phyloP scores from a whole-genome alignment of 1,140 invertebrate species.

The Bombus polaris region DNA sequence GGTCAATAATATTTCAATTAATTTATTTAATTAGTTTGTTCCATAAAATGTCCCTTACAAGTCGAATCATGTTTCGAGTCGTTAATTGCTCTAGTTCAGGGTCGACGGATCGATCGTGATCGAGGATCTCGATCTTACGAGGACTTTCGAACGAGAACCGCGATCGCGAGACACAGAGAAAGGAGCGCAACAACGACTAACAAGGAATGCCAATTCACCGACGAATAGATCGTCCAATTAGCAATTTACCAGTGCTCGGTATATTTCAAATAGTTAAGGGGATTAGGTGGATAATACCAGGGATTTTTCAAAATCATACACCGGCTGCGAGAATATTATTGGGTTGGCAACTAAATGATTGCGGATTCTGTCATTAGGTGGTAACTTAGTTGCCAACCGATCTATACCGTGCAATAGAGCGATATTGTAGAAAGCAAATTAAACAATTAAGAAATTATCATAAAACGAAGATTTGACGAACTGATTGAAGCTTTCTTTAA shows the following conservation, averaged over 20 bases:
- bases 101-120: neutral
- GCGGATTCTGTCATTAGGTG: too few species aligned
- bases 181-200: neutral
- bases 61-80: neutral
- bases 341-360: too few species aligned
- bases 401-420: too few species aligned
- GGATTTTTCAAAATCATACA: too few species aligned
- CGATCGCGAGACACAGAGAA: neutral
- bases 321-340: too few species aligned
- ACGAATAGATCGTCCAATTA: neutral
- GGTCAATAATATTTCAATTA: neutral
- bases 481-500: too few species aligned
- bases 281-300: too few species aligned
- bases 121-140: neutral
- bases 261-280: too few species aligned
- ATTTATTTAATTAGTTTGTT: neutral
- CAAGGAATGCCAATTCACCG: neutral
- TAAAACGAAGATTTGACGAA: too few species aligned
- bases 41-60: neutral
- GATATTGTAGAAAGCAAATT: too few species aligned
- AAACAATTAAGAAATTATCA: too few species aligned
- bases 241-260: neutral
- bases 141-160: neutral
- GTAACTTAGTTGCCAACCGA: too few species aligned
- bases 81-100: constrained; percentile 1